phyloP scores from a whole-genome alignment of 2,888 invertebrate genomes.

The Pachycephus smyrnensis region DNA sequence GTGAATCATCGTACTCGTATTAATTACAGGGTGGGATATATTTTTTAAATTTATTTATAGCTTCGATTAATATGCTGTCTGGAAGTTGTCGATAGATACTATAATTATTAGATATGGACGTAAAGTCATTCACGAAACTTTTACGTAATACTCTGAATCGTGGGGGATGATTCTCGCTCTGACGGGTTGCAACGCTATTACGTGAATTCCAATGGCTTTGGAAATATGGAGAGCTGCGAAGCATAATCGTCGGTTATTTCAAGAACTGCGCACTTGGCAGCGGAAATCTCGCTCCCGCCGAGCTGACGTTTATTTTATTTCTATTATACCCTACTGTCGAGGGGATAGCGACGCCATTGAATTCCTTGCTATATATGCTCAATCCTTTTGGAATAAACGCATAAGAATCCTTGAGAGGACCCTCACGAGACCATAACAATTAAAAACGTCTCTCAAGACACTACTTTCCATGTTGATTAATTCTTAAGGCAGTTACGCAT shows the following conservation, averaged over 20 bases:
- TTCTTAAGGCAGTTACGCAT: neutral
- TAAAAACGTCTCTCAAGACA: neutral
- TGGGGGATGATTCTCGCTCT: neutral
- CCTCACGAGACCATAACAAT: neutral
- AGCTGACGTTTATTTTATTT: neutral
- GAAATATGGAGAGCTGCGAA: neutral
- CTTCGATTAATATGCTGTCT: no score
- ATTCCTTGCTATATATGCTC: neutral
- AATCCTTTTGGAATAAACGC: neutral
- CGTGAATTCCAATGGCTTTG: neutral
- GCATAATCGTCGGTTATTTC: slow-evolving; percentile 1
- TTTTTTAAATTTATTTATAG: no score
- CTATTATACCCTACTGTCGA: neutral
- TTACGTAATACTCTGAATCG: neutral
- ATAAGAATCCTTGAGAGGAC: neutral
- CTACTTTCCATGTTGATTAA: neutral
- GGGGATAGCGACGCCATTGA: neutral
- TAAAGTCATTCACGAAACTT: no score
- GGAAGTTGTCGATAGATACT: no score
- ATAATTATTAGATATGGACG: no score
- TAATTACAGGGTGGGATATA: no score
- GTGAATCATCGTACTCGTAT: no score
- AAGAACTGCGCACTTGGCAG: slow-evolving; percentile 6
- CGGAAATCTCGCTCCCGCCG: neutral
- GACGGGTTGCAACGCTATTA: neutral